Percentiles rank a stretch among this genome's conserved stretches.
phyloP scores from a whole-genome alignment of 2,113 vertebrate species.

The Epinephelus lanceolatus region DNA sequence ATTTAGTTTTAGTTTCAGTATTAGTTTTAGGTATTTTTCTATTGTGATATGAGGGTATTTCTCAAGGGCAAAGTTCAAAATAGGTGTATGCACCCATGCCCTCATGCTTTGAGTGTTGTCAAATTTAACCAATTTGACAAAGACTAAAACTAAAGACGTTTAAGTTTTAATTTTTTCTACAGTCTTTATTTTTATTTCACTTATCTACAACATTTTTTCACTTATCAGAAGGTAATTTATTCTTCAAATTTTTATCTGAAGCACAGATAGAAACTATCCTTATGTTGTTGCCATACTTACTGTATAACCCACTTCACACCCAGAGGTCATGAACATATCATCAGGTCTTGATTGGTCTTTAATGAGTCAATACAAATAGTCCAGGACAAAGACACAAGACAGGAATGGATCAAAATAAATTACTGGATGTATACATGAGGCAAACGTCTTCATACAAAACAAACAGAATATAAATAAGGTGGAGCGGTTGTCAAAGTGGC shows the following conservation, averaged over 20 bases:
- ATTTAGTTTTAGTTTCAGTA: too few relatives aligned
- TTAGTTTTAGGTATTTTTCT: too few relatives aligned
- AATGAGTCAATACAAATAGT: slow-evolving; percentile 5
- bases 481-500: slow-evolving; percentile 2
- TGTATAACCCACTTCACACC: background rate
- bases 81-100: too few relatives aligned
- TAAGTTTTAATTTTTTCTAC: too few relatives aligned
- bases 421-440: slow-evolving; percentile 33
- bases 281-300: background rate
- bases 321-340: background rate
- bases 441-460: slow-evolving; percentile 18
- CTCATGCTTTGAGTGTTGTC: too few relatives aligned
- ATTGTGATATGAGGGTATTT: too few relatives aligned
- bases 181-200: too few relatives aligned
- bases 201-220: too few relatives aligned
- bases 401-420: slow-evolving; percentile 16
- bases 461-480: slow-evolving; percentile 10
- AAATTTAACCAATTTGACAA: too few relatives aligned
- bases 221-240: background rate
- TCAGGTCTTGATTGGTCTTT: slow-evolving; percentile 6
- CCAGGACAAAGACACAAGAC: background rate
- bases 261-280: background rate
- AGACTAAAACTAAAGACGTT: too few relatives aligned
- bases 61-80: too few relatives aligned
- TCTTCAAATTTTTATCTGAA: background rate